These are phyloP conservation scores for Momotus momota DNA, from an alignment of 2,797 vertebrate genomes.

Conservation along the genomic window DNA sequence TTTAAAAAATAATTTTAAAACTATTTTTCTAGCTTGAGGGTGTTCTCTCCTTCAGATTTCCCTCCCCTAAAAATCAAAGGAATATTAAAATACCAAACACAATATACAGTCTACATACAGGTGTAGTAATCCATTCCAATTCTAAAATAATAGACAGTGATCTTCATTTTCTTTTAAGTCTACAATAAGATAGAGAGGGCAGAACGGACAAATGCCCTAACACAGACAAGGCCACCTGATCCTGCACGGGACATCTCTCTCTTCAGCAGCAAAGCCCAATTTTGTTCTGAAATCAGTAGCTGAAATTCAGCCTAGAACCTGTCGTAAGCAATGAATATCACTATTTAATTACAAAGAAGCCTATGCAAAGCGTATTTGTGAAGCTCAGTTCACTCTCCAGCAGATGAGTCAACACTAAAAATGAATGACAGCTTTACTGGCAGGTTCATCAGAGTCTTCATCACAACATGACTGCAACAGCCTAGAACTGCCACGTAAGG, in stretches of 20 bases:
- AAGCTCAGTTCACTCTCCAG: neutral
- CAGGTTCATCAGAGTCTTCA: neutral
- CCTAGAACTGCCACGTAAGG: neutral
- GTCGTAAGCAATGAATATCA: fast-evolving
- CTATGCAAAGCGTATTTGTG: neutral
- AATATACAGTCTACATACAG: neutral
- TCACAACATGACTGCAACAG: neutral
- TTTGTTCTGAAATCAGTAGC: neutral
- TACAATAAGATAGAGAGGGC: neutral
- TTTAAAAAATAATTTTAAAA: neutral
- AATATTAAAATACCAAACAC: neutral
- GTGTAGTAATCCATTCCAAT: neutral
- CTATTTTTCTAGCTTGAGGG: neutral
- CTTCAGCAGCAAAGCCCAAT: neutral
- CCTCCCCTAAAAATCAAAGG: neutral
- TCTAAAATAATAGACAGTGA: neutral
- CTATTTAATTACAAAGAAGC: neutral
- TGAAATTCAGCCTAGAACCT: neutral
- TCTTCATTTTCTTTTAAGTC: neutral
- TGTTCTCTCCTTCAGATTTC: neutral
- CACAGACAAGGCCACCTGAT: neutral
- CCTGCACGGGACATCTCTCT: neutral
- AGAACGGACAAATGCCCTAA: neutral
- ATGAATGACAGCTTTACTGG: neutral
- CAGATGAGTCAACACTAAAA: neutral